These are phyloP conservation scores for Eilema griseolum DNA, from an alignment of 2,888 invertebrate species.

Conservation along the genomic window DNA sequence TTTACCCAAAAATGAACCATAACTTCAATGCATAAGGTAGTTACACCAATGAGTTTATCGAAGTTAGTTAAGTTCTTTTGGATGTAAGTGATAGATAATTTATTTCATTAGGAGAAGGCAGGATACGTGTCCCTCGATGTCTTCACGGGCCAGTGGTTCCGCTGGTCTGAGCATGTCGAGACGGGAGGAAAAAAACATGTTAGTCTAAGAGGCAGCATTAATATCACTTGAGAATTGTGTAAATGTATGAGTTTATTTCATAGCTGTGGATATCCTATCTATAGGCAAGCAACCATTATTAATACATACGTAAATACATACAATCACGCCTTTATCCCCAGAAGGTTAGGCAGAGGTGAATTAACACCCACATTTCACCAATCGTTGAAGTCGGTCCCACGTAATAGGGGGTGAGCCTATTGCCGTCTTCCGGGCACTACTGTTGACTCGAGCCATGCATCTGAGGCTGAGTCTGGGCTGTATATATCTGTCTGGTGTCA, in stretches of 20 bases:
- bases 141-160: conserved; percentile 80
- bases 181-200: conserved; percentile 77
- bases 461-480: too few relatives aligned
- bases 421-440: too few relatives aligned
- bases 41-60: conserved; percentile 28
- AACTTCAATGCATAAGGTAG: background rate
- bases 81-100: conserved; percentile 64
- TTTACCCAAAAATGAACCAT: conserved; percentile 41
- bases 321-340: too few relatives aligned
- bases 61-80: conserved; percentile 53
- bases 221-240: background rate
- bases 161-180: conserved; percentile 75
- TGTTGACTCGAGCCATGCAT: too few relatives aligned
- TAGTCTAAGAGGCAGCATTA: conserved; percentile 46
- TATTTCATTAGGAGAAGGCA: conserved; percentile 86
- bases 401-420: too few relatives aligned
- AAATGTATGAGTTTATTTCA: background rate
- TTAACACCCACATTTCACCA: too few relatives aligned
- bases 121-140: conserved; percentile 84
- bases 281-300: too few relatives aligned
- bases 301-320: too few relatives aligned
- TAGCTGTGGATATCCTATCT: too few relatives aligned
- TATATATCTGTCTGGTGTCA: too few relatives aligned
- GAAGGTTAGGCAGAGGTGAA: too few relatives aligned
- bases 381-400: too few relatives aligned